A percentile compares a stretch with the other conserved stretches of the same genome.
These are phyloP conservation scores for Rattus norvegicus DNA, from an alignment of 2,113 vertebrate species.

Conservation along the genomic window GRCr8 NC_086023.1:148287501-148288000, in stretches of 20 bases:
- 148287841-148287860: fast-evolving
- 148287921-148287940: fast-evolving
- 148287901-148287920: fast-evolving
- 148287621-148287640: neutral
- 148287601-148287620: neutral
- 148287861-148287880: neutral
- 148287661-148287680: neutral
- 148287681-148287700: neutral
- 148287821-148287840: fast-evolving
- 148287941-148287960: neutral
- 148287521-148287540: neutral
- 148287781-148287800: too few species aligned
- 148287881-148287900: neutral
- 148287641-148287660: neutral
- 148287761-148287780: neutral
- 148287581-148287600: neutral
- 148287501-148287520: too few species aligned
- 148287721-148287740: neutral
- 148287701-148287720: constrained; percentile 3
- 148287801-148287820: neutral
- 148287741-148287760: neutral
- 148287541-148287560: neutral
- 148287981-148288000: neutral
- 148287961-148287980: neutral
- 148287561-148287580: neutral